Conservation (phyloP, 2,113 vertebrate species). For the Narcine bancroftii region DNA sequence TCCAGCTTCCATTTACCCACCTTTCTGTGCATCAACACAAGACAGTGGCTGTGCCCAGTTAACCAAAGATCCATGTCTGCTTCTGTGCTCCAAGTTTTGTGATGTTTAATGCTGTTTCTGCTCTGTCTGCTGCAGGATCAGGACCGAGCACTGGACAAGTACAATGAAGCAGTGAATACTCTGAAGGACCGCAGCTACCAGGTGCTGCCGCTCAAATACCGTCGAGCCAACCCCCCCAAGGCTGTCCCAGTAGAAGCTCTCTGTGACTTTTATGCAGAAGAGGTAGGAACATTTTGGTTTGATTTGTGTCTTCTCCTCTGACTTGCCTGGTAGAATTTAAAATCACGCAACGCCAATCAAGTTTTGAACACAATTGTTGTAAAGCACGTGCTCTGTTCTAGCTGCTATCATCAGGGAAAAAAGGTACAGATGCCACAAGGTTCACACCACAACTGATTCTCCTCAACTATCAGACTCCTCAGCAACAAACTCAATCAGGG, state of each 20-base stretch:
- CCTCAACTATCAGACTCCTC: no score
- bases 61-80: neutral
- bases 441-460: no score
- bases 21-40: neutral
- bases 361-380: no score
- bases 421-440: no score
- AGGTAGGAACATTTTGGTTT: constrained; percentile 53
- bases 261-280: constrained; percentile 78
- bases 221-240: constrained; percentile 61
- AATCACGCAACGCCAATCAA: neutral
- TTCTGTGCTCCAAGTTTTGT: neutral
- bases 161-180: constrained; percentile 66
- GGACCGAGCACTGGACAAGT: constrained; percentile 79
- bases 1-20: no score
- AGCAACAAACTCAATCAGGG: no score
- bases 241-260: constrained; percentile 78
- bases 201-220: constrained; percentile 74
- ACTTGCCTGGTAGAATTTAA: neutral
- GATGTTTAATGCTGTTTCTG: neutral
- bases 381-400: no score
- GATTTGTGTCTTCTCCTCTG: neutral
- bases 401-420: no score
- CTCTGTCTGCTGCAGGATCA: constrained; percentile 65
- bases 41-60: neutral
- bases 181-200: constrained; percentile 77